These are phyloP conservation scores for Ceyx margarethae DNA, from an alignment of 2,113 vertebrate species.

Conservation along the genomic window DNA sequence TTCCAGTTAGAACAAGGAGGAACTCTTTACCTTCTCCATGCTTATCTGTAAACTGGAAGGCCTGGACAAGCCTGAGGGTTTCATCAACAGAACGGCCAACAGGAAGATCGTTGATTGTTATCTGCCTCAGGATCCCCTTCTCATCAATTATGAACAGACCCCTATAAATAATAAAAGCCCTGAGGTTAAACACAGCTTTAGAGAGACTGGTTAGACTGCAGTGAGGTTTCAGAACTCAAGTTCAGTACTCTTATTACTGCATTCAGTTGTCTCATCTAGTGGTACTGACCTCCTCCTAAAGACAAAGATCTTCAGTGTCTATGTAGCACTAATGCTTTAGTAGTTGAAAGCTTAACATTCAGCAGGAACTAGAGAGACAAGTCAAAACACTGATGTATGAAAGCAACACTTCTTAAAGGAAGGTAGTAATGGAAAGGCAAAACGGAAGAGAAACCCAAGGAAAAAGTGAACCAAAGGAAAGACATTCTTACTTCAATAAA, in stretches of 20 bases:
- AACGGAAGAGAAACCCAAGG: background rate
- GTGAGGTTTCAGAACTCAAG: background rate
- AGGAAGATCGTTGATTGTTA: conserved; percentile 98
- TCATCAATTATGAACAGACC: conserved; percentile 97
- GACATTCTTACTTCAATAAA: background rate
- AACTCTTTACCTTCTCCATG: conserved; percentile 90
- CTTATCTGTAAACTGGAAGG: conserved; percentile 97
- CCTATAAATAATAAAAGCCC: conserved; percentile 60
- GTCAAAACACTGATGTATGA: background rate
- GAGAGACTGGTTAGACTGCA: background rate
- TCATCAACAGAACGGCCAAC: conserved; percentile 97
- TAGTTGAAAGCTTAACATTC: background rate
- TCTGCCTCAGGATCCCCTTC: conserved; percentile 93
- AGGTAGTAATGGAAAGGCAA: background rate
- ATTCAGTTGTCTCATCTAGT: background rate
- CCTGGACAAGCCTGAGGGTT: conserved; percentile 91
- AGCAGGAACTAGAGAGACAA: background rate
- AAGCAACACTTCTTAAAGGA: background rate
- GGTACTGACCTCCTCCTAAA: background rate
- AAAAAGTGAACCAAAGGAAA: background rate
- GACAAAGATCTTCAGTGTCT: fast-evolving
- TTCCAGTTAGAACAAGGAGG: background rate
- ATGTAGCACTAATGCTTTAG: background rate
- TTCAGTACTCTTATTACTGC: background rate
- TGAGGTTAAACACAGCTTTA: background rate